Evolutionary conservation across 2,888 invertebrate genomes (phyloP).

Genomic region (Dione juno): DNA sequence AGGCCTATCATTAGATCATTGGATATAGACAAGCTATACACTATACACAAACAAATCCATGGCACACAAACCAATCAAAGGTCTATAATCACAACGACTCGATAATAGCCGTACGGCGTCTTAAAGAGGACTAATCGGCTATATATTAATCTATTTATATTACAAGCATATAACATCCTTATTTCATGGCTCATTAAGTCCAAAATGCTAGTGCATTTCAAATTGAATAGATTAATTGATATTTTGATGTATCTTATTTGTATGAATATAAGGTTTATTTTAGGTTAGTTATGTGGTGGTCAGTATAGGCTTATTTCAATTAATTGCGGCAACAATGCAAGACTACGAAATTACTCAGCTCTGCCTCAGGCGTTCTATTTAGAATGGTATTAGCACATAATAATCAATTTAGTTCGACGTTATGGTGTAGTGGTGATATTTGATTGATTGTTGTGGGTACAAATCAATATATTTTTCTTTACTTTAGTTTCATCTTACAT

Average conservation of each 20-base stretch:
- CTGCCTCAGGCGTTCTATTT: constrained; percentile 31
- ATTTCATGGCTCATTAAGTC: background rate
- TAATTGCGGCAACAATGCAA: constrained; percentile 34
- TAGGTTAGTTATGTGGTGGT: background rate
- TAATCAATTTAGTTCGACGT: constrained; percentile 17
- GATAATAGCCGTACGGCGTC: constrained; percentile 26
- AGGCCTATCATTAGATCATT: background rate
- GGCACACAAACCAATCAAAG: constrained; percentile 22
- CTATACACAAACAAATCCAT: constrained; percentile 10
- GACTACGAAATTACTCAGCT: constrained; percentile 33
- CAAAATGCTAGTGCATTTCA: background rate
- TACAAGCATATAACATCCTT: background rate
- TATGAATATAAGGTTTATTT: background rate
- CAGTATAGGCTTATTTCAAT: constrained; percentile 28
- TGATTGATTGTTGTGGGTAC: background rate
- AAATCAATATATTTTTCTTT: too few relatives aligned
- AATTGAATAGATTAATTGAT: background rate
- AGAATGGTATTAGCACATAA: constrained; percentile 25
- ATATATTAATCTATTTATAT: constrained; percentile 12
- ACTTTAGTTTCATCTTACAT: background rate
- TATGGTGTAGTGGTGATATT: background rate
- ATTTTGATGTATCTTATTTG: background rate
- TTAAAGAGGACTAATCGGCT: constrained; percentile 30
- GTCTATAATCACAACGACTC: constrained; percentile 18
- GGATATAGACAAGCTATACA: background rate